Evolutionary conservation across 2,113 vertebrate species (phyloP).

Genomic region (Poeciliopsis turrubarensis): DNA sequence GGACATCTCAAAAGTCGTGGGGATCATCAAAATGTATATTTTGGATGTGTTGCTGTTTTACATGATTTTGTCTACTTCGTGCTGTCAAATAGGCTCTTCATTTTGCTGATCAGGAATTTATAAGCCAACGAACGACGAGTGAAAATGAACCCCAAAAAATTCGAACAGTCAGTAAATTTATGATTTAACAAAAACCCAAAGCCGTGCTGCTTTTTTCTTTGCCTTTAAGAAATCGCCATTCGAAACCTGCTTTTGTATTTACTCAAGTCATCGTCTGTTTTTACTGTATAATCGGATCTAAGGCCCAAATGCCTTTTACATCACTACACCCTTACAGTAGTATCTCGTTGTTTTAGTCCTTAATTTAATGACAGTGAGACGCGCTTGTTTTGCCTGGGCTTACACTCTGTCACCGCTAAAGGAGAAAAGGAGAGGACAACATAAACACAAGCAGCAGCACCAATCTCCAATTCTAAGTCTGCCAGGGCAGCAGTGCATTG

Average conservation of each 20-base stretch:
- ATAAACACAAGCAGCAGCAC: background rate
- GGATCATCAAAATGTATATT: too few relatives aligned
- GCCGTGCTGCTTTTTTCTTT: too few relatives aligned
- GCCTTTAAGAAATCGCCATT: too few relatives aligned
- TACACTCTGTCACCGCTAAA: background rate
- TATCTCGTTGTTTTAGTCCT: background rate
- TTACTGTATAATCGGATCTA: background rate
- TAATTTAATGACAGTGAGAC: background rate
- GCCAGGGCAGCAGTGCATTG: constrained; percentile 36
- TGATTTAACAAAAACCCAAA: background rate
- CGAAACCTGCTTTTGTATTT: background rate
- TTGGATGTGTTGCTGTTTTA: background rate
- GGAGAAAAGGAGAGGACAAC: background rate
- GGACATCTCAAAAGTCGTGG: too few relatives aligned
- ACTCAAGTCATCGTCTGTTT: background rate
- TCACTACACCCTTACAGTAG: background rate
- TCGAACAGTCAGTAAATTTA: background rate
- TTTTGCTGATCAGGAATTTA: background rate
- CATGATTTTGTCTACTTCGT: background rate
- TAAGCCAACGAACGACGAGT: background rate
- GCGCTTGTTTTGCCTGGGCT: background rate
- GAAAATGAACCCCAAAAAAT: background rate
- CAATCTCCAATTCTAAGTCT: constrained; percentile 1
- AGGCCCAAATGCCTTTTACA: background rate
- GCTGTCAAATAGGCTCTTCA: background rate